Evolutionary conservation across 2,113 vertebrate genomes (phyloP).

Genomic region (Chlorocebus sabaeus): DNA sequence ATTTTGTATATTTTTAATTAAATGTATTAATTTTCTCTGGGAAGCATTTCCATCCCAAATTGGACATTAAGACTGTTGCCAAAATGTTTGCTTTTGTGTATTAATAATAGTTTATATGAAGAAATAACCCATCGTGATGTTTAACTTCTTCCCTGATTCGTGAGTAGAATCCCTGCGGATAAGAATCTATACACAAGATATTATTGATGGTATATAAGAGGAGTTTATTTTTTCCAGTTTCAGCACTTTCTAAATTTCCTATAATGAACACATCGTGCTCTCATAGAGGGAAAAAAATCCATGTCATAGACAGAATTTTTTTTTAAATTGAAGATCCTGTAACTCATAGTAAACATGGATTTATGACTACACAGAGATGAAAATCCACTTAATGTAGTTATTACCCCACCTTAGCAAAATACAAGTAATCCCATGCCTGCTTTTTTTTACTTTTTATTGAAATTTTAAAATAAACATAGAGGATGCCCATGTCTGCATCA

Average conservation of each 20-base stretch:
- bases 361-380: accelerated
- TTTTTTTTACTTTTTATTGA: background rate
- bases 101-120: background rate
- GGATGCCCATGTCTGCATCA: accelerated
- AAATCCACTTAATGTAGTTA: accelerated
- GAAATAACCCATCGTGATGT: background rate
- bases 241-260: background rate
- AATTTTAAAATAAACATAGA: background rate
- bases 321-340: accelerated
- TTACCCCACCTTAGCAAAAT: background rate
- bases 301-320: too few species aligned
- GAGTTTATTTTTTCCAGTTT: background rate
- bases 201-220: accelerated
- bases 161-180: too few species aligned
- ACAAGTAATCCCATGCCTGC: accelerated
- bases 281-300: accelerated
- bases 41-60: background rate
- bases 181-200: background rate
- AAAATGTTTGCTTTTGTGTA: background rate
- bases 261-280: accelerated
- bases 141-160: background rate
- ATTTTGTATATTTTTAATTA: background rate
- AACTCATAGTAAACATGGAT: accelerated
- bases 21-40: background rate
- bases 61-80: background rate